These are phyloP conservation scores for Rhamnusium bicolor DNA, from an alignment of 2,888 invertebrate species.

Conservation along the genomic window DNA sequence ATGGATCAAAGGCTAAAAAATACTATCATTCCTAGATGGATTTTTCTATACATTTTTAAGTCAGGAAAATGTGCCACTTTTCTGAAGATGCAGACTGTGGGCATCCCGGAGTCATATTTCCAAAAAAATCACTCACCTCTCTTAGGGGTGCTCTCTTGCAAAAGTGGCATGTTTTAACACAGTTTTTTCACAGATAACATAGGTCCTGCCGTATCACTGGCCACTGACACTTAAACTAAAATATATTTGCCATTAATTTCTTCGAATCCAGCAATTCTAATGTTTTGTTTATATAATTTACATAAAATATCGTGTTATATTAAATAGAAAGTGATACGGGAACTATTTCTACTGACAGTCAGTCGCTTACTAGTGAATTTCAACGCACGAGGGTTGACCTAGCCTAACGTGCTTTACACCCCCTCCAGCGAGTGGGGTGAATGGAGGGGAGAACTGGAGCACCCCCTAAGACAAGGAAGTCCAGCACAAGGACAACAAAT, in stretches of 20 bases:
- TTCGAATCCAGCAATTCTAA: not conserved
- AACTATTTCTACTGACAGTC: slow-evolving; percentile 59
- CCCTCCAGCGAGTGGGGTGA: slow-evolving; percentile 62
- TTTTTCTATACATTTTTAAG: not conserved
- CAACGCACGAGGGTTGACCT: slow-evolving; percentile 70
- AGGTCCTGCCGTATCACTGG: not conserved
- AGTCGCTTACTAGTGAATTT: slow-evolving; percentile 67
- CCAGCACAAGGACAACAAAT: slow-evolving; percentile 11
- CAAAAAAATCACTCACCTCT: slow-evolving; percentile 64
- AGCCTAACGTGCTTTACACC: slow-evolving; percentile 69
- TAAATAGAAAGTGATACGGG: slow-evolving; percentile 43
- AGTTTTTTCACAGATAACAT: slow-evolving; percentile 6
- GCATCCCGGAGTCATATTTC: not conserved
- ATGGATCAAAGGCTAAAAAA: not conserved
- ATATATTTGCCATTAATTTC: not conserved
- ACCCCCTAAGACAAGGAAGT: slow-evolving; percentile 55
- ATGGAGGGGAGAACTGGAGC: slow-evolving; percentile 67
- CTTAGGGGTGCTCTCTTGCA: slow-evolving; percentile 68
- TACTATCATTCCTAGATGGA: not conserved
- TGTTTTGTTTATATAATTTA: slow-evolving; percentile 22
- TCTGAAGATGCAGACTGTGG: not conserved
- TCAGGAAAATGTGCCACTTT: not conserved
- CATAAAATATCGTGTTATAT: slow-evolving; percentile 21
- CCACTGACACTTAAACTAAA: slow-evolving; percentile 15
- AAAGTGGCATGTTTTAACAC: slow-evolving; percentile 64